These are phyloP conservation scores for Cyanistes caeruleus DNA, from an alignment of 2,113 vertebrate species.

Conservation along the genomic window DNA sequence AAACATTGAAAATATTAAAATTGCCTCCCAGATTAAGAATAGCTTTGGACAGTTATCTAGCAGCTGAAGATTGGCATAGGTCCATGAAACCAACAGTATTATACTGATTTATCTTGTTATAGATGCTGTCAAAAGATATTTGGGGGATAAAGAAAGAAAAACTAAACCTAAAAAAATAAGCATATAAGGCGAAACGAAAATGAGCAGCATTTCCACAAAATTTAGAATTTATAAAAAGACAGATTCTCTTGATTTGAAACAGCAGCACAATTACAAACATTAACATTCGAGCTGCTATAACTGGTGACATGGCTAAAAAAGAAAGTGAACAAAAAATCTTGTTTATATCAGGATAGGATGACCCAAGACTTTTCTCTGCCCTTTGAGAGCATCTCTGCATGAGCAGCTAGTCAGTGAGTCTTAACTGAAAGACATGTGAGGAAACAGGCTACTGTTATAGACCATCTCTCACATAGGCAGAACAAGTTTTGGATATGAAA, in stretches of 20 bases:
- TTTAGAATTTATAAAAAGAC: neutral
- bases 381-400: neutral
- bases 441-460: neutral
- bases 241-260: neutral
- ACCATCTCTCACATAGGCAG: neutral
- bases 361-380: neutral
- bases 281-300: neutral
- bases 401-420: neutral
- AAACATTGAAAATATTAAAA: conserved; percentile 2
- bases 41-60: neutral
- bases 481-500: neutral
- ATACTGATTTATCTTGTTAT: neutral
- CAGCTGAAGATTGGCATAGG: neutral
- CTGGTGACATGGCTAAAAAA: neutral
- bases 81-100: neutral
- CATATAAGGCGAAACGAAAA: neutral
- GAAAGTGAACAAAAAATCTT: neutral
- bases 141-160: neutral
- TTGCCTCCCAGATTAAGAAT: neutral
- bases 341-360: neutral
- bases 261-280: neutral
- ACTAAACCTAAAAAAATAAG: neutral
- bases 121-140: neutral
- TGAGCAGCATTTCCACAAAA: neutral
- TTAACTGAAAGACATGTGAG: neutral